Evolutionary conservation across 2,113 vertebrate species (phyloP), one percentile per base, ranked within the genome.

Genomic region (Cnemophilus loriae): DNA sequence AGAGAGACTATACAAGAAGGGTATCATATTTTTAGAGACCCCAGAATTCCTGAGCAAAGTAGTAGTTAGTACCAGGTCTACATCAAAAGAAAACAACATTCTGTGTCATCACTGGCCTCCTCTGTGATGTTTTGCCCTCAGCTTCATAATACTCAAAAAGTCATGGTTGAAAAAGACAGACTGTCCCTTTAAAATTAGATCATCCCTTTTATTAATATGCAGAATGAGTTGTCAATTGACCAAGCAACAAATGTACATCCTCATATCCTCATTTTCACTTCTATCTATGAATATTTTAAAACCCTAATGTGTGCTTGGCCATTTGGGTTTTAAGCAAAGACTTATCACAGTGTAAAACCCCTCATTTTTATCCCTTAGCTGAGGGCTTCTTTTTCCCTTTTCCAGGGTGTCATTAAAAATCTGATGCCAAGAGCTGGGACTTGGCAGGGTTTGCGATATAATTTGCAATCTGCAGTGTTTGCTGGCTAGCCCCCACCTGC

Each of bases 201-300:
- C 98, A 96, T 97, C 85, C 61, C 70, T 95, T 92, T 96, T 97
- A 98, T 99, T 99, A 98, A 98, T 98, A 99, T 99, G 98, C 98
- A 98, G 97, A 98, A 98, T 97, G 98, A 97, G 98, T 98, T 99
- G 98, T 98, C 98, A 98, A 98, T 98, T 97, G 97, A 98, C 98
- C 98, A 97, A 97, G 98, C 96, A 97, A 98, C 98, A 98, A 99
- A 98, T 98, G 97, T 97, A 97, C 97, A 97, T 98, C 98, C 98
- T 98, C 96, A 83, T 96, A 97, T 97, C 97, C 98, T 98, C 97
- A 98, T 98, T 98, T 98, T 98, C 98, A 98, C 98, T 98, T 98
- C 98, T 97, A 98, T 98, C 98, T 98, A 98, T 99, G 98, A 99
- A 99, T 99, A 99, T 98, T 99, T 99, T 98, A 99, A 99, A 99